phyloP scores from a whole-genome alignment of 2,888 invertebrate genomes.

The Bugula neritina region DNA sequence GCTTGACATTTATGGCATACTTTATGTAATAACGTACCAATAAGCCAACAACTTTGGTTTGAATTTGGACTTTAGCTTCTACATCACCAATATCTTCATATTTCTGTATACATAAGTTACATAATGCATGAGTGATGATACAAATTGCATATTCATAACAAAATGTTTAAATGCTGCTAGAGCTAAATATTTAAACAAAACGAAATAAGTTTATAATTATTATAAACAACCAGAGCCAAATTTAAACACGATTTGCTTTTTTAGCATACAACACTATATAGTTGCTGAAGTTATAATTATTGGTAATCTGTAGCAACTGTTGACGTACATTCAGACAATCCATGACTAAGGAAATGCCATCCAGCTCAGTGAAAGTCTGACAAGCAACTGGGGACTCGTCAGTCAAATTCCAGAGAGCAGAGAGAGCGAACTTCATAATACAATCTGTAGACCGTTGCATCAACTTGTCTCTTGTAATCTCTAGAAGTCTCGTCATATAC shows the following conservation, averaged over 20 bases:
- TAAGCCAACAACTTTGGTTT: slow-evolving; percentile 69
- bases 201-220: too few relatives aligned
- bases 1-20: too few relatives aligned
- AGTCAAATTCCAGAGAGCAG: slow-evolving; percentile 72
- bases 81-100: slow-evolving; percentile 58
- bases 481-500: slow-evolving; percentile 66
- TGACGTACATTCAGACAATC: slow-evolving; percentile 60
- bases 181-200: too few relatives aligned
- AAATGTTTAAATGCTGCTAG: too few relatives aligned
- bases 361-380: slow-evolving; percentile 63
- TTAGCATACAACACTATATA: too few relatives aligned
- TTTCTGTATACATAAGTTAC: too few relatives aligned
- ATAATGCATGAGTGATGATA: too few relatives aligned
- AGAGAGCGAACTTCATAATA: slow-evolving; percentile 69
- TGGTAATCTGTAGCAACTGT: too few relatives aligned
- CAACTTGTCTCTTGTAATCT: slow-evolving; percentile 61
- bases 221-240: too few relatives aligned
- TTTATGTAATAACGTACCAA: slow-evolving; percentile 56
- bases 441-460: slow-evolving; percentile 57
- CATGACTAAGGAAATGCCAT: slow-evolving; percentile 65
- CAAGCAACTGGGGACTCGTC: slow-evolving; percentile 71
- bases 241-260: too few relatives aligned
- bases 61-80: slow-evolving; percentile 56
- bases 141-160: too few relatives aligned
- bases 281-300: too few relatives aligned